These are phyloP conservation scores for Salvator merianae DNA, from an alignment of 2,113 vertebrate species.

Conservation along the genomic window DNA sequence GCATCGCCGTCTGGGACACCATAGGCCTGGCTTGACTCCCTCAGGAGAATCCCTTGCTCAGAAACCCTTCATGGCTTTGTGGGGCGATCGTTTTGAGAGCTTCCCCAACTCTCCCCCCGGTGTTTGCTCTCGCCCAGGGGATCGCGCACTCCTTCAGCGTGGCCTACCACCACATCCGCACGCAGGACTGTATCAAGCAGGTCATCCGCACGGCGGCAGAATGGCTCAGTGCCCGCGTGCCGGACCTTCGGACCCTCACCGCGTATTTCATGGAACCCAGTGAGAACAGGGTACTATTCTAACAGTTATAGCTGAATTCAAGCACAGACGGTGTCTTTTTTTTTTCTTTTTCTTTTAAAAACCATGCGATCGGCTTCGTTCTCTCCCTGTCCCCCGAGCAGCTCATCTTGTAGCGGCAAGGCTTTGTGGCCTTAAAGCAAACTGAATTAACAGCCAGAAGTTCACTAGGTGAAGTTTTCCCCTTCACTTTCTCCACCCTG, in stretches of 20 bases:
- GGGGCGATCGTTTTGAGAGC: not conserved
- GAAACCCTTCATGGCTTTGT: too few relatives aligned
- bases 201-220: slow-evolving; percentile 64
- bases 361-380: not conserved
- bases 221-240: slow-evolving; percentile 66
- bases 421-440: not conserved
- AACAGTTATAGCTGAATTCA: too few relatives aligned
- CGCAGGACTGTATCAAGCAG: slow-evolving; percentile 66
- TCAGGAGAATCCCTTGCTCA: too few relatives aligned
- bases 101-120: not conserved
- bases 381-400: not conserved
- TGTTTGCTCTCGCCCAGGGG: slow-evolving; percentile 68
- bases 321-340: not conserved
- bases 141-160: slow-evolving; percentile 73
- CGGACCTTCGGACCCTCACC: slow-evolving; percentile 52
- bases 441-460: not conserved
- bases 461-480: not conserved
- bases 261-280: slow-evolving; percentile 65
- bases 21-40: not conserved
- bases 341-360: not conserved
- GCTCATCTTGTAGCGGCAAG: not conserved
- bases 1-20: too few relatives aligned
- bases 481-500: too few relatives aligned
- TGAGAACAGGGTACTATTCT: slow-evolving; percentile 63
- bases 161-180: slow-evolving; percentile 74